These are phyloP conservation scores for Galeopterus variegatus DNA, from an alignment of 2,113 vertebrate species.

Conservation along the genomic window DNA sequence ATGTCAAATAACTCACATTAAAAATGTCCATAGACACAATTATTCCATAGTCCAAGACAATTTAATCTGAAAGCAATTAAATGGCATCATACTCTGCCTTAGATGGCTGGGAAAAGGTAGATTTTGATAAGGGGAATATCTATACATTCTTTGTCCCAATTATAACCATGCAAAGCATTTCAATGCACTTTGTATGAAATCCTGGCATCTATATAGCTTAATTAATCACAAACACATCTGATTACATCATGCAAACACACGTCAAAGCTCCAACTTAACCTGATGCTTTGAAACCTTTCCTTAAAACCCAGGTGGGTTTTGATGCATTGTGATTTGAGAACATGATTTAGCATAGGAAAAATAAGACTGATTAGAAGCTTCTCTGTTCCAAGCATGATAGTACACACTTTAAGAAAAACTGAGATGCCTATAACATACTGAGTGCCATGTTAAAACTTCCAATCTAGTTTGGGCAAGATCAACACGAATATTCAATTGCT, in stretches of 20 bases:
- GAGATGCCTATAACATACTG: not conserved
- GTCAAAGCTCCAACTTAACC: not conserved
- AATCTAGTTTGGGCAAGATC: not conserved
- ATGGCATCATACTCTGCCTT: not conserved
- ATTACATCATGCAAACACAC: not conserved
- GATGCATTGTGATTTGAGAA: not conserved
- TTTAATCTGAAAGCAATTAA: conserved; percentile 38
- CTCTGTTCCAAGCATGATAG: not conserved
- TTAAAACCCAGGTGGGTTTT: not conserved
- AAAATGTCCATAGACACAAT: not conserved
- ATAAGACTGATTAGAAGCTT: not conserved
- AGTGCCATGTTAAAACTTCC: not conserved
- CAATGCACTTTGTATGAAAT: not conserved
- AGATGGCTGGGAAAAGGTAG: not conserved
- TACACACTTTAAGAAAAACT: not conserved
- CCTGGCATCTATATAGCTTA: not conserved
- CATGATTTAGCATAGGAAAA: not conserved
- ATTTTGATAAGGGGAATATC: not conserved
- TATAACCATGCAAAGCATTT: not conserved
- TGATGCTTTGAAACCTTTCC: not conserved
- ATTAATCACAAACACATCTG: not conserved
- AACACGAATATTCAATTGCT: not conserved
- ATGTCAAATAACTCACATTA: not conserved
- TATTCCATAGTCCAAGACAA: not conserved
- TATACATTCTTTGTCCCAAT: not conserved